Base-by-base conservation (phyloP, 2,888 invertebrate genomes). In the Nysson spinosus region DNA sequence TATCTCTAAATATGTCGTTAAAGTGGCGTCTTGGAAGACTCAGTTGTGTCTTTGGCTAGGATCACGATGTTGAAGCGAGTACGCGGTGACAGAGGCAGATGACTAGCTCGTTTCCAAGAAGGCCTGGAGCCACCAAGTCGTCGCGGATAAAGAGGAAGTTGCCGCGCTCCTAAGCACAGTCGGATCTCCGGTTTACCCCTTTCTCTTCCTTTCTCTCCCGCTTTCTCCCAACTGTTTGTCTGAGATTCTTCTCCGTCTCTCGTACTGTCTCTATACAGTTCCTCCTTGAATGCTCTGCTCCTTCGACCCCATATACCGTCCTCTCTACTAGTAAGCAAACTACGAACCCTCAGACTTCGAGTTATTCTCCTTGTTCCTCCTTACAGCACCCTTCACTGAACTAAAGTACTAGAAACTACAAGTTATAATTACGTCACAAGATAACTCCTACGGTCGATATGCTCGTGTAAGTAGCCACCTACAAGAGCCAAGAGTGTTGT, bases 341-440 rank as follows among this genome's bases (percentile, higher is more conserved):
- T 62, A 62, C 62, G 55, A 51, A 42, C 62, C 43, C 63, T 37
- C 40, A 63, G 64, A 64, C 47, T 61, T 52, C 28, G 52, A 24
- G 24, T 19, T 37, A 39, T 54, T 56, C 60, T 34, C 50, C 46
- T 37, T 43, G 39, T 46, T 56, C 35, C 52, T 43, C 50, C 56
- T 51, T 37, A 40, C 47, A 26, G 44, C 40, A 61, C 52, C 62
- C 54, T 37, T 24, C 24, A 30, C n/a, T 4, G 46, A 75, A 73
- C 66, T 62, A 64, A 72, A 64, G 65, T 73, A 69, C 60, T 67
- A 56, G 72, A 60, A 70, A 78, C 72, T 68, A 74, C 72, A 79
- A 80, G 75, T 80, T 80, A 79, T 81, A 82, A 82, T 81, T 81
- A 74, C 79, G 71, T 75, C 73, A 65, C 65, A 69, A 75, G 75